Evolutionary conservation across 2,888 invertebrate species (phyloP), one percentile per base, ranked within the genome.

Genomic region (Agrochola macilenta): DNA sequence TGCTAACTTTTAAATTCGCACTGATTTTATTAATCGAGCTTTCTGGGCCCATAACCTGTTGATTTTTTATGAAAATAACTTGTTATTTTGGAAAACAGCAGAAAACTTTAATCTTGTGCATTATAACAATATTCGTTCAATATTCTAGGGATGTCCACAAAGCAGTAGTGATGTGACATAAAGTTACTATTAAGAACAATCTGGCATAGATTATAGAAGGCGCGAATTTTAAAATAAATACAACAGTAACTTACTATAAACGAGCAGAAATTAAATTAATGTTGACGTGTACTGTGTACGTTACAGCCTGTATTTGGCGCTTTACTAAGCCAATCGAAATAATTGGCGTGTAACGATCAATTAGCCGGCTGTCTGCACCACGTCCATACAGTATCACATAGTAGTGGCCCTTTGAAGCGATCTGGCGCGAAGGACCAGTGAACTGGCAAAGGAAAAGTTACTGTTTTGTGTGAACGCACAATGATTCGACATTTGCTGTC

Each of bases 291-390:
- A 39, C 39, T 14, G 5, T 30, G 20, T 8, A 54, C 35, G n/a
- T 17, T 76, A n/a, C 87, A 83, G 30, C 78, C 86, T 84, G 71
- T 89, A 86, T 23, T 12, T 20, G 20, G 7, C 35, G 64, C 57
- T 81, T 60, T 75, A 82, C 72, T 84, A 88, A 87, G 73, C 84
- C 87, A 88, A 88, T 88, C 74, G 65, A 60, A 69, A 77, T 91
- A 91, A 92, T 91, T 91, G 91, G 90, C 78, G 77, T 74, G 60
- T 81, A 83, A 82, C 73, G 84, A 82, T 85, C 88, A 89, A 88
- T 88, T 88, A 86, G 77, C 17, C 30, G 74, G 26, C 58, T 77
- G n/a, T n/a, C 49, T 71, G 72, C 71, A 46, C 57, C 43, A 58
- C 69, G 52, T 43, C 14, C 39, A 30, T 66, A 66, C 54, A 54